Conservation (phyloP, 2,113 vertebrate species). For the Melanotaenia duboulayi region DNA sequence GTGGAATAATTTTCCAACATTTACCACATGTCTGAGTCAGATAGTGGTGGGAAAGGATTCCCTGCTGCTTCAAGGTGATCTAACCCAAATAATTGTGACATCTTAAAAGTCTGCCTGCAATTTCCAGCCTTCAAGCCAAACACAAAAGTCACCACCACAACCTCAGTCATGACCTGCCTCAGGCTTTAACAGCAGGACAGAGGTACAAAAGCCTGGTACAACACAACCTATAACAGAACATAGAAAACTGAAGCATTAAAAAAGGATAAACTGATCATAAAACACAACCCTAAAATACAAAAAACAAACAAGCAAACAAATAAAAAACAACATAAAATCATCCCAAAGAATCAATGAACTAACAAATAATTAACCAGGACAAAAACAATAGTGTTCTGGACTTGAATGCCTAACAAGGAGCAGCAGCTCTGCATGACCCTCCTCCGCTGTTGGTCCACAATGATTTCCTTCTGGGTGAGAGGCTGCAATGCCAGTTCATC, state of each 20-base stretch:
- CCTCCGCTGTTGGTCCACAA: slow-evolving; percentile 60
- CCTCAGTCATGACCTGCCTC: slow-evolving; percentile 36
- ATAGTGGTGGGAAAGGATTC: slow-evolving; percentile 42
- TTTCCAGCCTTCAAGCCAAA: slow-evolving; percentile 48
- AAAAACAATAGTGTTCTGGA: slow-evolving; percentile 51
- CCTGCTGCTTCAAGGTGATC: slow-evolving; percentile 44
- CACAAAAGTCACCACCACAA: slow-evolving; percentile 25
- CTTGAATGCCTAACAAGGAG: slow-evolving; percentile 53
- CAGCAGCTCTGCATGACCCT: slow-evolving; percentile 52
- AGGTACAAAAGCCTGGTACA: slow-evolving; percentile 1
- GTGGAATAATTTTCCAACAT: slow-evolving; percentile 6
- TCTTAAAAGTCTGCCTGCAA: slow-evolving; percentile 39
- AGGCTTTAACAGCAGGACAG: slow-evolving; percentile 18
- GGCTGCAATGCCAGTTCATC: slow-evolving; percentile 51
- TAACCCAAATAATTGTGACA: slow-evolving; percentile 52
- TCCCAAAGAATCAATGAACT: slow-evolving; percentile 20
- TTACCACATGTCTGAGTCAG: slow-evolving; percentile 49
- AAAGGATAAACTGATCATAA: not conserved
- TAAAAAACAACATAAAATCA: slow-evolving; percentile 10
- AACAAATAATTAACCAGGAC: slow-evolving; percentile 29
- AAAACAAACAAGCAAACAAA: too few species aligned
- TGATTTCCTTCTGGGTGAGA: slow-evolving; percentile 62
- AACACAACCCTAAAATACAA: too few species aligned
- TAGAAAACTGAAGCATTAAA: slow-evolving; percentile 11
- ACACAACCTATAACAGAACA: slow-evolving; percentile 7